These are phyloP conservation scores for Hermaeophaga mercurialis DNA, from an alignment of 2,888 invertebrate genomes.

Conservation along the genomic window DNA sequence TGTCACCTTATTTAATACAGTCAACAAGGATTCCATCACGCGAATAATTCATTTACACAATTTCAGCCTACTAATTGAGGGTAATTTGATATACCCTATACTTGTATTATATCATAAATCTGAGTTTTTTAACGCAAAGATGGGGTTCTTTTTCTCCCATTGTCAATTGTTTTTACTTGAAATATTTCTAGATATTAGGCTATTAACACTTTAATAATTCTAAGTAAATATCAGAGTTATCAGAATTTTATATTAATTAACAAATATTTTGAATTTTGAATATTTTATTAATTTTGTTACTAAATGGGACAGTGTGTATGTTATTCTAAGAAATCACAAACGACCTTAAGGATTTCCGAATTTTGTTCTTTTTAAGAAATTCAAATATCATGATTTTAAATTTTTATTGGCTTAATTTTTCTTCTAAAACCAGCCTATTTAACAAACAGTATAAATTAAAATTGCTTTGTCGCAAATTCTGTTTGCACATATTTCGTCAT, in stretches of 20 bases:
- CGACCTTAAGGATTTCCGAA: background rate
- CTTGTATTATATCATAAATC: background rate
- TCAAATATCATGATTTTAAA: background rate
- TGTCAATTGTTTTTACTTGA: background rate
- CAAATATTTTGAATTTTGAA: no score
- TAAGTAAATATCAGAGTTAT: no score
- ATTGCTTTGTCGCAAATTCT: constrained; percentile 15
- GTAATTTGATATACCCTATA: constrained; percentile 2
- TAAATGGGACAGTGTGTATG: no score
- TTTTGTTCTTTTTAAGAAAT: background rate
- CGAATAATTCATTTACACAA: constrained; percentile 10
- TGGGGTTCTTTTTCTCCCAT: no score
- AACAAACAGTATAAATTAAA: constrained; percentile 16
- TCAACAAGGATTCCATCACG: constrained; percentile 12
- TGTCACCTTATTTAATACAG: constrained; percentile 22
- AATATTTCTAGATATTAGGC: background rate
- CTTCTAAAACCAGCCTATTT: constrained; percentile 7
- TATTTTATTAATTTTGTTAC: no score
- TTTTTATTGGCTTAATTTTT: background rate
- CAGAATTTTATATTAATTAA: no score
- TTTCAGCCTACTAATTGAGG: constrained; percentile 7
- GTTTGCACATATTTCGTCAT: constrained; percentile 24
- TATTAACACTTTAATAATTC: no score
- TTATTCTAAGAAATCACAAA: no score
- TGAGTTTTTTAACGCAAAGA: no score